Evolutionary conservation across 1,140 invertebrate species (phyloP), one percentile per base, ranked within the genome.

Genomic region (Scaptomyza graminum): DNA sequence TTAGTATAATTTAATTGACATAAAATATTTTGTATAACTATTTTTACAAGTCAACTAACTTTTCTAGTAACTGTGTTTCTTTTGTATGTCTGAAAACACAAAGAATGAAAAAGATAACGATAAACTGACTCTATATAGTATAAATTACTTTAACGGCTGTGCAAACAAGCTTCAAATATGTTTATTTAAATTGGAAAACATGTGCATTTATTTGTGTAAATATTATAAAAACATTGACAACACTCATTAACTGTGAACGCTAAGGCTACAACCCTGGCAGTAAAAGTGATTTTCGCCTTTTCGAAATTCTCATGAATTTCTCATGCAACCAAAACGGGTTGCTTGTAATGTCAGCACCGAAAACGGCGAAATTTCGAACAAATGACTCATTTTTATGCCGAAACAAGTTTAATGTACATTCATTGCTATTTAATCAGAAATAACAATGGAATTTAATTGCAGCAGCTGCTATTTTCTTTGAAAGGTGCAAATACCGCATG

Each of bases 341-440:
- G 49, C 46, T n/a, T 28, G 13, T 55, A 72, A 72, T 55, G 41
- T 51, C 57, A 68, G 4, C 31, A 31, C 71, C 74, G 16, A 87
- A 81, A 71, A 61, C 39, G 59, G 55, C 47, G 43, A 76, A 67
- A 54, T 69, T 52, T 67, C n/a, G 74, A 70, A 55, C 44, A 75
- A 18, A 68, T 77, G 77, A 84, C 73, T 85, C 81, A 84, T 66
- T 62, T 50, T 18, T 47, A 16, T 54, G 18, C 22, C 57, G 16
- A 39, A 31, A 51, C 51, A 60, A 41, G 13, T 37, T 31, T n/a
- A n/a, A 8, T 47, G 51, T 34, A 65, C 25, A 2, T 44, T 59
- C 31, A 37, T 25, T 44, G 22, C 18, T 50, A 50, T 12, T 28
- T 51, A 31, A 2, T 12, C 15, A 55, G 46, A 63, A 62, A 52